phyloP scores from a whole-genome alignment of 2,797 vertebrate genomes.

The Arctocebus calabarensis region DNA sequence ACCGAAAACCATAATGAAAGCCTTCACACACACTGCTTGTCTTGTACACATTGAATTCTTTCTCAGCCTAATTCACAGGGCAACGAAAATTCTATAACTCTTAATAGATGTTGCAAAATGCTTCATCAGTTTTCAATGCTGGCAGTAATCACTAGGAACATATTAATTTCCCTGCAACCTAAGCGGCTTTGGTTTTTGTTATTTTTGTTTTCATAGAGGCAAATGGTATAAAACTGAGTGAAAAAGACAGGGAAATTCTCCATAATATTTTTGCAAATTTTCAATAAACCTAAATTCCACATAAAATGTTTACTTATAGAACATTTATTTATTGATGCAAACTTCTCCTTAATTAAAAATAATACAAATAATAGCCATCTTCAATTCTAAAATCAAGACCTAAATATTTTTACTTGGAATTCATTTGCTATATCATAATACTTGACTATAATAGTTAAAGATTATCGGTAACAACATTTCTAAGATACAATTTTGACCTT shows the following conservation, averaged over 20 bases:
- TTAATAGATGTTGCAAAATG: neutral
- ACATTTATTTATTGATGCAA: neutral
- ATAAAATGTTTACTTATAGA: conserved; percentile 2
- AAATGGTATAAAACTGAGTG: neutral
- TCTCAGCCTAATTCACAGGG: neutral
- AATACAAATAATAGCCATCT: neutral
- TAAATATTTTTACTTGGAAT: conserved; percentile 36
- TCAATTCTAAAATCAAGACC: conserved; percentile 38
- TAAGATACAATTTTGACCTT: neutral
- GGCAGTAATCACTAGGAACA: too few species aligned
- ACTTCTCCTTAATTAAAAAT: conserved; percentile 32
- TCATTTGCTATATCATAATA: neutral
- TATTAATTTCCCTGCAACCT: neutral
- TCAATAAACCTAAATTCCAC: conserved; percentile 18
- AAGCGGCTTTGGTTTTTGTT: neutral
- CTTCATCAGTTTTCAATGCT: neutral
- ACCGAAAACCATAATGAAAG: neutral
- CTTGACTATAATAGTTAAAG: neutral
- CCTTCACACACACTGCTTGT: neutral
- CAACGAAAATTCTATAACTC: neutral
- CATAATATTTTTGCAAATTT: neutral
- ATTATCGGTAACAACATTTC: neutral
- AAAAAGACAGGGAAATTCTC: neutral
- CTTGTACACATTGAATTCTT: neutral
- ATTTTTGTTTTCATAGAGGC: neutral